These are phyloP conservation scores for Percina caprodes DNA, from an alignment of 2,113 vertebrate genomes.

Conservation along the genomic window DNA sequence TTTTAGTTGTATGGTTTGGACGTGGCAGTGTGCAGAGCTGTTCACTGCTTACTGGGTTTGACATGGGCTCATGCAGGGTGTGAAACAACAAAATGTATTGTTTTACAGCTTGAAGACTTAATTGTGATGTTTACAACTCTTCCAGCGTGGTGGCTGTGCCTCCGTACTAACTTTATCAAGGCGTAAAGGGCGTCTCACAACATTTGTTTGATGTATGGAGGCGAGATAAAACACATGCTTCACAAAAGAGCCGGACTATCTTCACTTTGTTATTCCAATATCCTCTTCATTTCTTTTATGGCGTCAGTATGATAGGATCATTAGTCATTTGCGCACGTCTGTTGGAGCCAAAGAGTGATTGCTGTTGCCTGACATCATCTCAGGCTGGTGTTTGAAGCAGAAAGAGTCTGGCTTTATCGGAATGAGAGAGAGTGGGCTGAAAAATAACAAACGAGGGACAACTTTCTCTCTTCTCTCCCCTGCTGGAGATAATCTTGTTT, in stretches of 20 bases:
- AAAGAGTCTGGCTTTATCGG: constrained; percentile 53
- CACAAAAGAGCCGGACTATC: constrained; percentile 54
- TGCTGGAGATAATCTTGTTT: constrained; percentile 74
- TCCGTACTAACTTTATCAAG: constrained; percentile 25
- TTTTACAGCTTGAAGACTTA: constrained; percentile 21
- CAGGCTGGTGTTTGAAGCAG: constrained; percentile 52
- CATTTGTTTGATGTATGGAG: constrained; percentile 69
- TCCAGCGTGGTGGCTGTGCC: not conserved
- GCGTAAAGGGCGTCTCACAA: constrained; percentile 59
- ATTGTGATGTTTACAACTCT: constrained; percentile 49
- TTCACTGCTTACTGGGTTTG: not conserved
- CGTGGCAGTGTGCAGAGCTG: not conserved
- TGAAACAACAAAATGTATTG: not conserved
- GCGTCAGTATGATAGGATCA: constrained; percentile 62
- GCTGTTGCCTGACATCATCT: constrained; percentile 70
- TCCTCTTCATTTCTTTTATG: constrained; percentile 68
- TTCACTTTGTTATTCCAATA: constrained; percentile 70
- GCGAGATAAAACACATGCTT: constrained; percentile 58
- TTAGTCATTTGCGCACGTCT: constrained; percentile 69
- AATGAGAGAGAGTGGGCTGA: constrained; percentile 48
- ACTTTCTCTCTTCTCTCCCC: constrained; percentile 38
- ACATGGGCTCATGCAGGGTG: not conserved
- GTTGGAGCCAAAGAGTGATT: constrained; percentile 60
- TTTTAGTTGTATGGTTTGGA: not conserved
- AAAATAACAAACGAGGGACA: constrained; percentile 61